These are phyloP conservation scores for Colletes latitarsis DNA, from an alignment of 1,140 invertebrate species.

Conservation along the genomic window DNA sequence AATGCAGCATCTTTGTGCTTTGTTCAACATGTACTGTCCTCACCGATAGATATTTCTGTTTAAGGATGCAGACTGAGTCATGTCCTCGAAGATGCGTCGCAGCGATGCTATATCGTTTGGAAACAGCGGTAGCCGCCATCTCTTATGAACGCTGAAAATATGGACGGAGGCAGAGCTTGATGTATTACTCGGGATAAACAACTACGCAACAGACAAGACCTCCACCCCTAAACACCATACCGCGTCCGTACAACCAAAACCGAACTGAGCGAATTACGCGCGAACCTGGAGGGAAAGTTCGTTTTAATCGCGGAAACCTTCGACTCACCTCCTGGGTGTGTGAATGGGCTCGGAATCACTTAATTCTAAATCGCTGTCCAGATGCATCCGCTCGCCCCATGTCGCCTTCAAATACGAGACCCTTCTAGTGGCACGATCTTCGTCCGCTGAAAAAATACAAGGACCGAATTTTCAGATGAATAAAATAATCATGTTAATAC, in stretches of 20 bases:
- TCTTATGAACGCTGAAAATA: constrained; percentile 84
- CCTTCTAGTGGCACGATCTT: constrained; percentile 91
- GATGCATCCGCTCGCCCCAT: constrained; percentile 85
- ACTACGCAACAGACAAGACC: background rate
- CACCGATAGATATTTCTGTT: constrained; percentile 73
- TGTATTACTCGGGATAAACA: constrained; percentile 28
- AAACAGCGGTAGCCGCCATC: constrained; percentile 87
- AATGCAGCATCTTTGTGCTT: constrained; percentile 44
- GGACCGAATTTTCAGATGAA: no score
- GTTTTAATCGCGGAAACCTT: background rate
- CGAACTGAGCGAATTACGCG: background rate
- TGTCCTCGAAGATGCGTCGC: constrained; percentile 87
- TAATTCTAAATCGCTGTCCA: constrained; percentile 85
- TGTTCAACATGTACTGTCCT: constrained; percentile 55
- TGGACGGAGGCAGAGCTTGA: constrained; percentile 58
- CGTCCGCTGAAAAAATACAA: constrained; percentile 87
- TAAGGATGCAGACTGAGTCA: constrained; percentile 75
- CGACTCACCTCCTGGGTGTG: constrained; percentile 82
- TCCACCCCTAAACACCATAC: background rate
- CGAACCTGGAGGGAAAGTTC: background rate
- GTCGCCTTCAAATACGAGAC: constrained; percentile 96
- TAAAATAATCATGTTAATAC: no score
- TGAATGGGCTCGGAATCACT: constrained; percentile 85
- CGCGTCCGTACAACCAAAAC: background rate
- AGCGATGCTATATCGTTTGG: constrained; percentile 88